phyloP scores from a whole-genome alignment of 2,888 invertebrate genomes.

The Microplitis manilae region DNA sequence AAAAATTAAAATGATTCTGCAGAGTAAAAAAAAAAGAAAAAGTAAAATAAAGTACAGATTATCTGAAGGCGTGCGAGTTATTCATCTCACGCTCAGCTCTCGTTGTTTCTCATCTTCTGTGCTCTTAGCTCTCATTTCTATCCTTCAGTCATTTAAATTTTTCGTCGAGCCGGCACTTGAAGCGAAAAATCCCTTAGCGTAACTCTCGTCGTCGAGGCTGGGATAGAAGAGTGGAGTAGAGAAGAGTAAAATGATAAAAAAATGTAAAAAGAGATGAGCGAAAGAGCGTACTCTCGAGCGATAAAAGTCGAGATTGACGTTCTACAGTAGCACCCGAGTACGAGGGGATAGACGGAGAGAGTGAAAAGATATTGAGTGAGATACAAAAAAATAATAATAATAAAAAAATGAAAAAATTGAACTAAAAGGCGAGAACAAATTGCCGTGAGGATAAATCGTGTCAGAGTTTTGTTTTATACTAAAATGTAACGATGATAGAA shows the following conservation, averaged over 20 bases:
- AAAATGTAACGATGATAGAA: conserved; percentile 3
- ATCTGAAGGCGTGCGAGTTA: not conserved
- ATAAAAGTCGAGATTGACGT: conserved; percentile 17
- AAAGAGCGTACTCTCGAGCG: conserved; percentile 10
- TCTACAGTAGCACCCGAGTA: not conserved
- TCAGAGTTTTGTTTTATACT: conserved; percentile 1
- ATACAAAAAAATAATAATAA: not conserved
- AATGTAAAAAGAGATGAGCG: not conserved
- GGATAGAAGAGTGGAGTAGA: not conserved
- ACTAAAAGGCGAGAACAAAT: conserved; percentile 28
- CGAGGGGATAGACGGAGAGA: not conserved
- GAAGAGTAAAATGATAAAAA: not conserved
- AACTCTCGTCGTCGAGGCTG: not conserved
- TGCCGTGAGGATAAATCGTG: conserved; percentile 25
- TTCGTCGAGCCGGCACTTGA: conserved; percentile 7
- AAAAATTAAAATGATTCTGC: not conserved
- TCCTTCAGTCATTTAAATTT: conserved; percentile 13
- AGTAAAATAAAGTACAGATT: not conserved
- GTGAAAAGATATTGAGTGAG: conserved; percentile 1
- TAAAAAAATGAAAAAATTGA: not conserved
- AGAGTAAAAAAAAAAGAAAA: not conserved
- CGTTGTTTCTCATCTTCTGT: not conserved
- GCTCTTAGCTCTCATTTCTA: not conserved
- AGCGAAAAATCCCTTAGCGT: conserved; percentile 14
- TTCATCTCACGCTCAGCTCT: conserved; percentile 20